Conservation (phyloP, 2,888 invertebrate genomes). For the Hirtodrosophila alboralis region DNA sequence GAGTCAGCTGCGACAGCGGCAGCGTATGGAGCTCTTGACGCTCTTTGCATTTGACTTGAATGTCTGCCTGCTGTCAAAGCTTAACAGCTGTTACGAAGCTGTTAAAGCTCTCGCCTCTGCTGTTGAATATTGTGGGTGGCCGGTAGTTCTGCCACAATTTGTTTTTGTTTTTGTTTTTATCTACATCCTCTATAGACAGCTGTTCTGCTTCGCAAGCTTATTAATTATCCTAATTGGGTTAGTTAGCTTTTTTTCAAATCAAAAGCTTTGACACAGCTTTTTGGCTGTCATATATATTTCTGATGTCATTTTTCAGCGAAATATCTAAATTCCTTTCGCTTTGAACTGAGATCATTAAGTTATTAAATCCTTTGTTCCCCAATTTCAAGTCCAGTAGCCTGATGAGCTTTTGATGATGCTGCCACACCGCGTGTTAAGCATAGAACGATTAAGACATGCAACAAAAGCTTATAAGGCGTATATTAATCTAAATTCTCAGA, state of each 20-base stretch:
- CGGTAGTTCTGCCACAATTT: constrained; percentile 22
- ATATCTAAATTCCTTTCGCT: neutral
- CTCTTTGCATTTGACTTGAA: constrained; percentile 54
- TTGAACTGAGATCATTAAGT: constrained; percentile 31
- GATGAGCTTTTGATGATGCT: constrained; percentile 57
- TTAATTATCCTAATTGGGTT: constrained; percentile 45
- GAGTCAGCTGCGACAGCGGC: constrained; percentile 42
- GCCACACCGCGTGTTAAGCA: constrained; percentile 1
- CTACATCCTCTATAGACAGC: constrained; percentile 31
- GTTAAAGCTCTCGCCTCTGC: too few relatives aligned
- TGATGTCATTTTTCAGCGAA: constrained; percentile 49
- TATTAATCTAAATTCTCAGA: constrained; percentile 24
- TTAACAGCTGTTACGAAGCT: too few relatives aligned
- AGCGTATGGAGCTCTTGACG: constrained; percentile 38
- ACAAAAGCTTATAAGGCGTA: constrained; percentile 18
- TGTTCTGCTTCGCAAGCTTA: constrained; percentile 37
- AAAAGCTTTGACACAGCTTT: constrained; percentile 32
- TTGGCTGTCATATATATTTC: neutral
- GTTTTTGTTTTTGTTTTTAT: constrained; percentile 17
- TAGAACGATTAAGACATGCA: constrained; percentile 16
- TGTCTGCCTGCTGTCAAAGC: constrained; percentile 53
- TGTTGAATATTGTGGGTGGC: constrained; percentile 42
- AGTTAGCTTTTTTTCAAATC: constrained; percentile 12
- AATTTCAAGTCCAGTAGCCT: constrained; percentile 48
- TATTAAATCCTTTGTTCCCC: constrained; percentile 20